Percentiles rank a stretch among this genome's conserved stretches.
phyloP scores from a whole-genome alignment of 1,140 invertebrate species.

The Pseudomyrmex sp. region DNA sequence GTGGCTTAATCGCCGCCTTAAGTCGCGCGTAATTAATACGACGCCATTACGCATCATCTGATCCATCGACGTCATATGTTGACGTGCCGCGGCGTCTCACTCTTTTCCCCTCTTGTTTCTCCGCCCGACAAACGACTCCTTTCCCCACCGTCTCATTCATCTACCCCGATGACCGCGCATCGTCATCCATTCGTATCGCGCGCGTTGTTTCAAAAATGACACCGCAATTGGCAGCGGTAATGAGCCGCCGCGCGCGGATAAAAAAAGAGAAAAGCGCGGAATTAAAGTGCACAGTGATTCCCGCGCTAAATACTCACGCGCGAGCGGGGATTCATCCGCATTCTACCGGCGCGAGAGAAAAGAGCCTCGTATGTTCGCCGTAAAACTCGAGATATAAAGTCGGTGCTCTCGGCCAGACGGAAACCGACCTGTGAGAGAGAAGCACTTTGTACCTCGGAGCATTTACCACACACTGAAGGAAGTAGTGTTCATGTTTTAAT shows the following conservation, averaged over 20 bases:
- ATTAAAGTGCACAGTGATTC: slow-evolving; percentile 13
- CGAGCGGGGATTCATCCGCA: slow-evolving; percentile 8
- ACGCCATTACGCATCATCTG: slow-evolving; percentile 19
- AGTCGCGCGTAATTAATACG: slow-evolving; percentile 46
- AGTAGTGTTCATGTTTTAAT: slow-evolving; percentile 24
- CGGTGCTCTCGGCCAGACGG: slow-evolving; percentile 7
- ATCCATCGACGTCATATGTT: slow-evolving; percentile 20
- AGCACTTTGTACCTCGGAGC: slow-evolving; percentile 11
- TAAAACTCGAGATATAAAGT: slow-evolving; percentile 30
- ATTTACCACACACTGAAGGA: slow-evolving; percentile 5
- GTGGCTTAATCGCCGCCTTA: slow-evolving; percentile 35
- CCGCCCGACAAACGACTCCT: slow-evolving; percentile 46
- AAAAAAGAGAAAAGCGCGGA: background rate
- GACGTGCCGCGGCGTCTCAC: background rate
- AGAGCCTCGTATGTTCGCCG: background rate
- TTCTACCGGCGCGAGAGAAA: slow-evolving; percentile 6
- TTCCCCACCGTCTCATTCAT: slow-evolving; percentile 6
- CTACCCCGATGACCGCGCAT: slow-evolving; percentile 23
- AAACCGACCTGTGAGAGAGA: slow-evolving; percentile 5
- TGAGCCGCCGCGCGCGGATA: background rate
- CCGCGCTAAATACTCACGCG: slow-evolving; percentile 30
- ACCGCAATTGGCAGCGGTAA: slow-evolving; percentile 13
- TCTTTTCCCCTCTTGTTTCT: background rate
- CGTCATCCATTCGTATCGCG: slow-evolving; percentile 5
- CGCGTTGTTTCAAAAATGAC: slow-evolving; percentile 27